Base-by-base conservation (phyloP, 2,888 invertebrate species). In the Diloba caeruleocephala region DNA sequence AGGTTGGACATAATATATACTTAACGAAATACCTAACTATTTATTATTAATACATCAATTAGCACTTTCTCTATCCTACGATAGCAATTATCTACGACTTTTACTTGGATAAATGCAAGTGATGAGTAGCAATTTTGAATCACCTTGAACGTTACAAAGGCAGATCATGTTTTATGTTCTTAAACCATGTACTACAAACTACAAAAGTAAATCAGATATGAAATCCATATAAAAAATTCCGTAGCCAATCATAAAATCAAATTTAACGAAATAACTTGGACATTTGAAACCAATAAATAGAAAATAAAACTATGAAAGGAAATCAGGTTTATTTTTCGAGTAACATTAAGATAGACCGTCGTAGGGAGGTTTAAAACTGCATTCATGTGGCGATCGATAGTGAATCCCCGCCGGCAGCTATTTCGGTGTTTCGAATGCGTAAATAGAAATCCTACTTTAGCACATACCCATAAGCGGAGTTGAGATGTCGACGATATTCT, bases 321-420 rank as follows among this genome's bases (percentile, higher is more conserved):
- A 12, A 5, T 33, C 21, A 29, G 23, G 19, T 45, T n/a, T n/a
- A n/a, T n/a, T 39, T 61, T 61, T 34, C 54, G 4, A 32, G 43
- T 19, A 54, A 42, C 26, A 64, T 73, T 52, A 41, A 36, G 12
- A 53, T 12, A 15, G 9, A 12, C 17, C 15, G 29, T n/a, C n/a
- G n/a, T n/a, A n/a, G n/a, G n/a, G n/a, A n/a, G n/a, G n/a, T 60
- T 41, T 55, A 53, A 48, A 71, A 71, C 50, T 74, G 56, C 67
- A 74, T 61, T 34, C 52, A 44, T 53, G 36, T 13, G 29, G 10
- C 49, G 41, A 71, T 72, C 74, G 55, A 71, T 74, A 26, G 28
- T 28, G 54, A 64, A 74, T 64, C 71, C 59, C 59, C 28, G 62
- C 50, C 48, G 32, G 14, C 26, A 51, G 53, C 50, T 62, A 71